Evolutionary conservation across 2,888 invertebrate genomes (phyloP).

Genomic region (Julus scanicus): DNA sequence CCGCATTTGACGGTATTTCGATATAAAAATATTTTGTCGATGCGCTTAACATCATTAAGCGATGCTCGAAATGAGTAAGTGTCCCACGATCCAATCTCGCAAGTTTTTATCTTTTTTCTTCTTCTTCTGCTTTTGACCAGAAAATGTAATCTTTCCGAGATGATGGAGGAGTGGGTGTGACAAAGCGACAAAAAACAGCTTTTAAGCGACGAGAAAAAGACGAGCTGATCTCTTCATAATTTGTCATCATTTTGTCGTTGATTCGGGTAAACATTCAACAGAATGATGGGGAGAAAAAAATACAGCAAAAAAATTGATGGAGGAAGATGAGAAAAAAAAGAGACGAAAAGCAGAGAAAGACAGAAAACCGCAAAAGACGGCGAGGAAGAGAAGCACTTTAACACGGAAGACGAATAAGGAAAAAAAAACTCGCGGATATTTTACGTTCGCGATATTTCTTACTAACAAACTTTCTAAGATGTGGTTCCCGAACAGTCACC

Average conservation of each 20-base stretch:
- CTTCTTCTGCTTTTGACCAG: background rate
- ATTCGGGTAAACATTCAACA: constrained; percentile 32
- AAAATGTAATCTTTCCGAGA: background rate
- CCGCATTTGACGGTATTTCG: too few relatives aligned
- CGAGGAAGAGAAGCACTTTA: too few relatives aligned
- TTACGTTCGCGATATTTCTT: too few relatives aligned
- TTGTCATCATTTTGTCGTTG: background rate
- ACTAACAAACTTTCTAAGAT: too few relatives aligned
- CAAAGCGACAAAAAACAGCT: background rate
- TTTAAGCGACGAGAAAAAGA: background rate
- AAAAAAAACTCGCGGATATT: too few relatives aligned
- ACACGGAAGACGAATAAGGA: background rate
- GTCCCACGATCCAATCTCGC: background rate
- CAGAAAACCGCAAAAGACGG: background rate
- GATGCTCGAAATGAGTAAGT: too few relatives aligned
- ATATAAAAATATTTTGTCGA: too few relatives aligned
- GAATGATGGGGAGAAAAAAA: constrained; percentile 53
- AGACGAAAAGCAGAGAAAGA: background rate
- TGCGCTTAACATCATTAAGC: too few relatives aligned
- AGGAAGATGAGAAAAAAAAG: background rate
- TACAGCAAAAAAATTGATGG: constrained; percentile 7
- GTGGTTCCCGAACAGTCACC: too few relatives aligned
- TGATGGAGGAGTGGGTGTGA: too few relatives aligned
- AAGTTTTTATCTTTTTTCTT: background rate
- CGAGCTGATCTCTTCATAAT: background rate